A percentile compares a stretch with the other conserved stretches of the same genome.
phyloP scores from a whole-genome alignment of 1,140 invertebrate species.

The Hycleus phaleratus region DNA sequence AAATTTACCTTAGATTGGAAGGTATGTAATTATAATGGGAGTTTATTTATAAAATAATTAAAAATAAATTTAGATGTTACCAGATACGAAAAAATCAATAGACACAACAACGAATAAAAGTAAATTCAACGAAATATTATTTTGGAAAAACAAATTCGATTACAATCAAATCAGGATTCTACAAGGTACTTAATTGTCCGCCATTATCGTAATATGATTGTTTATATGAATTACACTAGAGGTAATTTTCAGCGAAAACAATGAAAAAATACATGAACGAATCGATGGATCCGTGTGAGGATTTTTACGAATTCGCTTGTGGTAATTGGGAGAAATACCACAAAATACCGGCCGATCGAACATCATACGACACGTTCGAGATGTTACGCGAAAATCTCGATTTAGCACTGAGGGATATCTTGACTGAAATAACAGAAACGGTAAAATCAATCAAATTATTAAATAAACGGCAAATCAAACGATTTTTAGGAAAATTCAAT shows the following conservation, averaged over 20 bases:
- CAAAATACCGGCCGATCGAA: conserved; percentile 77
- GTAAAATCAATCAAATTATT: too few species aligned
- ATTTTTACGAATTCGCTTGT: conserved; percentile 88
- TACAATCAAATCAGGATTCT: conserved; percentile 12
- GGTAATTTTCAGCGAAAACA: conserved; percentile 44
- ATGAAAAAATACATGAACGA: conserved; percentile 75
- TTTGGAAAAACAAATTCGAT: conserved; percentile 5
- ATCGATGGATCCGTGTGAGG: conserved; percentile 72
- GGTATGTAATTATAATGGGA: background rate
- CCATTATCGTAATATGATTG: background rate
- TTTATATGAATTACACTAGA: too few species aligned
- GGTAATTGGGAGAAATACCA: conserved; percentile 78
- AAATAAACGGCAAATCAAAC: too few species aligned
- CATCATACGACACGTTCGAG: conserved; percentile 75
- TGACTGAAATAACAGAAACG: conserved; percentile 45
- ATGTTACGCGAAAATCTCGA: conserved; percentile 71
- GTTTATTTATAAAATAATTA: background rate
- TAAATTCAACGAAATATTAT: background rate
- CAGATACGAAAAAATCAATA: conserved; percentile 31
- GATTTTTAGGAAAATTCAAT: background rate
- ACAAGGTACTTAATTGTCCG: conserved; percentile 27
- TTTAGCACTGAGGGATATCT: conserved; percentile 56
- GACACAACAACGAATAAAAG: background rate
- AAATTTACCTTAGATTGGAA: too few species aligned
- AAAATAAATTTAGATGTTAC: conserved; percentile 19